phyloP scores from a whole-genome alignment of 2,888 invertebrate species.

The Hydropsyche betteni region DNA sequence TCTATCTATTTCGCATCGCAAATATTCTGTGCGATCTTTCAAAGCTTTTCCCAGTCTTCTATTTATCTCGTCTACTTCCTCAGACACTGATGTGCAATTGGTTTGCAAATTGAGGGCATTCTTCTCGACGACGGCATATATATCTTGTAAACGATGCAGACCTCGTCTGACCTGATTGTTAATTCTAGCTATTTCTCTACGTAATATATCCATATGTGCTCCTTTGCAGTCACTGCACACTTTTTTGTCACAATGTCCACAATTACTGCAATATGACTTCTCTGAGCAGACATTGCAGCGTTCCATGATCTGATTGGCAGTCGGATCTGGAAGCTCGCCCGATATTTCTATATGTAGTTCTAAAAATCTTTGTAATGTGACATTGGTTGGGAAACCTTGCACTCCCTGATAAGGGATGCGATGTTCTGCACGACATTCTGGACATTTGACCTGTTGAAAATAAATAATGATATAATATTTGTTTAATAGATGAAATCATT shows the following conservation, averaged over 20 bases:
- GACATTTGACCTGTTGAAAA: slow-evolving; percentile 85
- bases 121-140: slow-evolving; percentile 84
- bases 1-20: slow-evolving; percentile 90
- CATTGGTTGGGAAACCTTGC: slow-evolving; percentile 94
- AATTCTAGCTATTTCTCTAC: slow-evolving; percentile 88
- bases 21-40: slow-evolving; percentile 87
- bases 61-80: slow-evolving; percentile 94
- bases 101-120: slow-evolving; percentile 88
- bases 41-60: slow-evolving; percentile 86
- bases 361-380: slow-evolving; percentile 92
- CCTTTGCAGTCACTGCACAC: slow-evolving; percentile 96
- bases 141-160: slow-evolving; percentile 88
- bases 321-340: slow-evolving; percentile 89
- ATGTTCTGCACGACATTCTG: slow-evolving; percentile 97
- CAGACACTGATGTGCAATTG: slow-evolving; percentile 88
- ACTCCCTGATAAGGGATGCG: slow-evolving; percentile 95
- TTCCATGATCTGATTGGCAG: slow-evolving; percentile 92
- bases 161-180: slow-evolving; percentile 91
- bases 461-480: not conserved
- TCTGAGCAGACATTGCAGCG: slow-evolving; percentile 93
- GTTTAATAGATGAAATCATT: not conserved
- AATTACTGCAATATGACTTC: slow-evolving; percentile 86
- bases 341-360: slow-evolving; percentile 94
- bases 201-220: slow-evolving; percentile 94
- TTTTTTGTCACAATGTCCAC: slow-evolving; percentile 97